Percentiles rank a stretch among this genome's conserved stretches.
Evolutionary conservation across 2,888 invertebrate species (phyloP).

Genomic region (Tuta absoluta): DNA sequence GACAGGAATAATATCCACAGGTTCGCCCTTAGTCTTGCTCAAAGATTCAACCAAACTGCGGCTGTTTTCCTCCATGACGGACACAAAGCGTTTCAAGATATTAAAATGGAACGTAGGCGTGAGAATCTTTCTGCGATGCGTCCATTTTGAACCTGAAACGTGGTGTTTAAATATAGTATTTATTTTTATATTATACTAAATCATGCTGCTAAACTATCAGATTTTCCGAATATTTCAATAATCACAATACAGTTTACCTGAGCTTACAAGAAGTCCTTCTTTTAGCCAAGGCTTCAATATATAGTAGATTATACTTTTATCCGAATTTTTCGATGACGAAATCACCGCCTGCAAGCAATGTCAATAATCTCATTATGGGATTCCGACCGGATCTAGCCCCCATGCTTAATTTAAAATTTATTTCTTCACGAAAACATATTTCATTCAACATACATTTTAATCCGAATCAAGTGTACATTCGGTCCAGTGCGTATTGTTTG

Average conservation of each 20-base stretch:
- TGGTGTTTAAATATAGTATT: background rate
- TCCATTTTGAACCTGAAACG: slow-evolving; percentile 81
- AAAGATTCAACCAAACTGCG: slow-evolving; percentile 55
- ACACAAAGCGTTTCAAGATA: slow-evolving; percentile 71
- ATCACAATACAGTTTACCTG: slow-evolving; percentile 48
- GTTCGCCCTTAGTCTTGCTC: slow-evolving; percentile 49
- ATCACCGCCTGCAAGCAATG: slow-evolving; percentile 64
- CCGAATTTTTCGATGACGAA: slow-evolving; percentile 69
- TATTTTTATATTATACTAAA: background rate
- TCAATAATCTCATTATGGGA: too few relatives aligned
- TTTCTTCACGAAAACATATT: too few relatives aligned
- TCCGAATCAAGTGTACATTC: too few relatives aligned
- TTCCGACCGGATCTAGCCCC: too few relatives aligned
- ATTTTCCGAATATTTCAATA: too few relatives aligned
- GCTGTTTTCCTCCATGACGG: slow-evolving; percentile 71
- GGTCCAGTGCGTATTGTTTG: too few relatives aligned
- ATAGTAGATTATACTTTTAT: slow-evolving; percentile 75
- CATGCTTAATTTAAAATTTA: too few relatives aligned
- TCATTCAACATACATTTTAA: too few relatives aligned
- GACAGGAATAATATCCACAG: slow-evolving; percentile 70
- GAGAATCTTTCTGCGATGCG: slow-evolving; percentile 80
- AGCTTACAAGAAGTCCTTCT: slow-evolving; percentile 76
- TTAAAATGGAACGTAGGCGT: slow-evolving; percentile 85
- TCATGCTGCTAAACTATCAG: too few relatives aligned
- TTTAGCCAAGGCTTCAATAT: slow-evolving; percentile 76